These are phyloP conservation scores for Apostichopus leukothele DNA, from an alignment of 53 echinoderm and acorn worm genomes.

Conservation along the genomic window DNA sequence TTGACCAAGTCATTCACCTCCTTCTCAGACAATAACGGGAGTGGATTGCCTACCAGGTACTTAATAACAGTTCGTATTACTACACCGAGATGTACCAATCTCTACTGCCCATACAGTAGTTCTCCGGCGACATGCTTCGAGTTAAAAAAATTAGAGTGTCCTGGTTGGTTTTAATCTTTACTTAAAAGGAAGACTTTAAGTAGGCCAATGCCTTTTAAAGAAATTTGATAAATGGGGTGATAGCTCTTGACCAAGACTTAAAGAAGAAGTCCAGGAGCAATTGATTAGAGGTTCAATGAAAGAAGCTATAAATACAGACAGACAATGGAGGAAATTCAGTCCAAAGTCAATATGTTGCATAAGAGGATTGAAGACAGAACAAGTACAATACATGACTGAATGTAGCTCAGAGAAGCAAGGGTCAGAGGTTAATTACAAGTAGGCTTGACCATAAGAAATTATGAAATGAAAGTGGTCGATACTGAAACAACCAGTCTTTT, in stretches of 20 bases:
- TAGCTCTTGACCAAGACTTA: neutral
- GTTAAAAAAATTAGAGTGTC: neutral
- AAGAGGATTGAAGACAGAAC: no score
- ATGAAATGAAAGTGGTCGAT: no score
- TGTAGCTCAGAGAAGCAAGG: no score
- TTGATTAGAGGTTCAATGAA: neutral
- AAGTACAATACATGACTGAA: no score
- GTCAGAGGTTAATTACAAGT: no score
- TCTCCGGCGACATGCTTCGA: no score
- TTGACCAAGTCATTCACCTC: conserved; percentile 31
- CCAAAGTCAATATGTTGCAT: no score
- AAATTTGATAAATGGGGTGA: neutral
- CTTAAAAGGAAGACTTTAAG: neutral
- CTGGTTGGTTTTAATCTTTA: neutral
- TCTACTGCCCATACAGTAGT: neutral
- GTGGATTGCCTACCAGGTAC: neutral
- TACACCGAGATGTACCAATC: neutral
- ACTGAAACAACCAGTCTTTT: no score
- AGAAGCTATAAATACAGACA: neutral
- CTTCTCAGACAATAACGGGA: neutral
- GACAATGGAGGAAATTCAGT: no score
- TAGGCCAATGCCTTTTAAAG: conserved; percentile 3
- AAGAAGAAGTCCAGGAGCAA: neutral
- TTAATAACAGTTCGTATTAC: neutral
- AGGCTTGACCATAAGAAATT: no score